Evolutionary conservation across 2,888 invertebrate species (phyloP).

Genomic region (Cataglyphis rosenhaueri): DNA sequence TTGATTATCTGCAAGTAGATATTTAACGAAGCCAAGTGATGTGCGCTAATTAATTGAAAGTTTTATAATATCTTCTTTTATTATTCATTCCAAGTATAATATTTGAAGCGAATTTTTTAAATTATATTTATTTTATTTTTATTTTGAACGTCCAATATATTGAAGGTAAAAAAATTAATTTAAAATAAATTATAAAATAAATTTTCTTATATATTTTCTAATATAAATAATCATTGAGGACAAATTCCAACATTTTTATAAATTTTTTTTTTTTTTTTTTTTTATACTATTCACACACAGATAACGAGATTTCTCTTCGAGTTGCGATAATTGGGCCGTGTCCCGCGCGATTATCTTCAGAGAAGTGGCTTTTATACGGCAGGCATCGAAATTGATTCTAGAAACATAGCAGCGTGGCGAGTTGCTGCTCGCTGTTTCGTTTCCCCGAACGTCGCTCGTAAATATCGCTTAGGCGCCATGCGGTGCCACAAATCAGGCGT

Average conservation of each 20-base stretch:
- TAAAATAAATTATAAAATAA: neutral
- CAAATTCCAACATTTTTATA: neutral
- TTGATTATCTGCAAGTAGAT: neutral
- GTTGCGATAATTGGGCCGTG: slow-evolving; percentile 4
- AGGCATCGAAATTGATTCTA: slow-evolving; percentile 63
- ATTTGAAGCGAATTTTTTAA: neutral
- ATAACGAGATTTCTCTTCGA: neutral
- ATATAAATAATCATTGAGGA: neutral
- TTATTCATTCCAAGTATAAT: neutral
- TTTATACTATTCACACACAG: neutral
- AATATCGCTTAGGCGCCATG: slow-evolving; percentile 81
- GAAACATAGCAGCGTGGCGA: slow-evolving; percentile 38
- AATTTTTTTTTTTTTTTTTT: neutral
- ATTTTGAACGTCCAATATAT: neutral
- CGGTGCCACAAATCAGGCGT: slow-evolving; percentile 77
- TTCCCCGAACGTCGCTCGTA: slow-evolving; percentile 78
- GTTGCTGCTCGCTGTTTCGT: slow-evolving; percentile 68
- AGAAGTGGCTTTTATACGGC: slow-evolving; percentile 59
- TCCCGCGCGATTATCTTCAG: slow-evolving; percentile 41
- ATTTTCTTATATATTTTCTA: neutral
- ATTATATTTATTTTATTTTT: neutral
- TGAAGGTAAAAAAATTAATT: neutral
- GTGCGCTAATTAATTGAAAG: neutral
- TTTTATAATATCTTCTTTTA: neutral
- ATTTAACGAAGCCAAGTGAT: neutral